These are phyloP conservation scores for Agriotes lineatus DNA, from an alignment of 2,888 invertebrate species.

Conservation along the genomic window DNA sequence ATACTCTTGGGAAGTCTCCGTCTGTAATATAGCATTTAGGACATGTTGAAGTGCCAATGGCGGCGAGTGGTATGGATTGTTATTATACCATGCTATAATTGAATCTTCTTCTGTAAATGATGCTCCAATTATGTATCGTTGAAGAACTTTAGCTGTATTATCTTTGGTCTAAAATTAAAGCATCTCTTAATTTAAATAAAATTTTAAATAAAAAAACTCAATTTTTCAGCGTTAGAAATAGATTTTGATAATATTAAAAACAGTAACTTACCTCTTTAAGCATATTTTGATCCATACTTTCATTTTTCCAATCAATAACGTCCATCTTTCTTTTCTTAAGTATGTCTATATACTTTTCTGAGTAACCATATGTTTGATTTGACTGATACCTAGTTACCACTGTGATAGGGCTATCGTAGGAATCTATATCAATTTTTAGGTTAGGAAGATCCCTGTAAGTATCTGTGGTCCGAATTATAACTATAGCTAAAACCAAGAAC, in stretches of 20 bases:
- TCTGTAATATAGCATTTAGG: slow-evolving; percentile 68
- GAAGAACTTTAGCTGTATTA: slow-evolving; percentile 55
- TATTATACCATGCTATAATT: slow-evolving; percentile 81
- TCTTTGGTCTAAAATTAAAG: slow-evolving; percentile 64
- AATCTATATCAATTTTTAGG: slow-evolving; percentile 69
- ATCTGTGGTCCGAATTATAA: slow-evolving; percentile 70
- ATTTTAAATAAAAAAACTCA: too few species aligned
- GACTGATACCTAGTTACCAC: slow-evolving; percentile 51
- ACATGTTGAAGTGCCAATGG: slow-evolving; percentile 74
- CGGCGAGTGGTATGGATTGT: slow-evolving; percentile 74
- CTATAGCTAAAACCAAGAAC: slow-evolving; percentile 74
- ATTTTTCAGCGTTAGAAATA: too few species aligned
- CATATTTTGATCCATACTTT: slow-evolving; percentile 19
- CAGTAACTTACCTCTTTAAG: slow-evolving; percentile 22
- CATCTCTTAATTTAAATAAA: background rate
- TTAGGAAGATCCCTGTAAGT: slow-evolving; percentile 68
- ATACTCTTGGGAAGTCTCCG: slow-evolving; percentile 45
- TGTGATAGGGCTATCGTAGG: slow-evolving; percentile 63
- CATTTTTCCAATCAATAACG: slow-evolving; percentile 28
- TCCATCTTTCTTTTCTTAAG: background rate
- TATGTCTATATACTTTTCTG: slow-evolving; percentile 11
- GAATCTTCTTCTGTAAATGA: slow-evolving; percentile 64
- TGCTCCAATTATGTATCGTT: slow-evolving; percentile 70
- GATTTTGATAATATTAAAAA: background rate
- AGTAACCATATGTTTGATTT: slow-evolving; percentile 19